Percentiles rank a stretch among this genome's conserved stretches.
Conservation (phyloP, 1,140 invertebrate genomes). For the Caerostris darwini region DNA sequence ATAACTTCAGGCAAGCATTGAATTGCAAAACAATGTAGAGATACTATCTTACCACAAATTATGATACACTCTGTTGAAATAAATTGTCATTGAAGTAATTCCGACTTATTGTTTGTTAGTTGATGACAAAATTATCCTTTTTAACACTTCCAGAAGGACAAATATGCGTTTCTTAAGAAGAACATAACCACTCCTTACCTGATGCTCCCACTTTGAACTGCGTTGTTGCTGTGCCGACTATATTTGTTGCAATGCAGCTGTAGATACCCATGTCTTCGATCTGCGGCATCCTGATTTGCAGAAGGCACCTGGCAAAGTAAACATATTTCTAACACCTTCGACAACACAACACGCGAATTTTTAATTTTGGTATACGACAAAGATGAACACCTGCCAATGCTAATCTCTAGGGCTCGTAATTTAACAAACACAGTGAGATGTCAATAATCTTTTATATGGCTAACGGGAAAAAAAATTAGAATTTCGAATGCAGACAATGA, state of each 20-base stretch:
- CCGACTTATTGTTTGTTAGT: not conserved
- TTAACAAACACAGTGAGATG: not conserved
- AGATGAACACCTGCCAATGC: not conserved
- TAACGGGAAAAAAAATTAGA: not conserved
- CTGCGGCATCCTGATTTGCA: slow-evolving; percentile 67
- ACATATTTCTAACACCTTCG: not conserved
- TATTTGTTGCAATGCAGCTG: slow-evolving; percentile 94
- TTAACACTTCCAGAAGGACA: not conserved
- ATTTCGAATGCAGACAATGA: not conserved
- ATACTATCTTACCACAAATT: too few species aligned
- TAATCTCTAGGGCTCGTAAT: not conserved
- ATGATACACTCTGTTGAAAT: too few species aligned
- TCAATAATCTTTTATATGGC: not conserved
- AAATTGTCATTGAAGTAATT: too few species aligned
- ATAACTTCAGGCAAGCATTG: too few species aligned
- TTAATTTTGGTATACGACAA: not conserved
- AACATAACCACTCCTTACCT: slow-evolving; percentile 85
- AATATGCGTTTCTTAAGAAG: not conserved
- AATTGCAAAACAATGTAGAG: too few species aligned
- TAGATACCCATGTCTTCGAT: slow-evolving; percentile 96
- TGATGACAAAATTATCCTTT: not conserved
- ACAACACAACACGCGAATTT: not conserved
- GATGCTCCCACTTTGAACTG: slow-evolving; percentile 97
- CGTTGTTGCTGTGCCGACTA: slow-evolving; percentile 95
- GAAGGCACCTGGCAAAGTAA: slow-evolving; percentile 56